Percentiles rank a stretch among this genome's conserved stretches.
Evolutionary conservation across 2,113 vertebrate genomes (phyloP).

Genomic region (Apteryx owenii): DNA sequence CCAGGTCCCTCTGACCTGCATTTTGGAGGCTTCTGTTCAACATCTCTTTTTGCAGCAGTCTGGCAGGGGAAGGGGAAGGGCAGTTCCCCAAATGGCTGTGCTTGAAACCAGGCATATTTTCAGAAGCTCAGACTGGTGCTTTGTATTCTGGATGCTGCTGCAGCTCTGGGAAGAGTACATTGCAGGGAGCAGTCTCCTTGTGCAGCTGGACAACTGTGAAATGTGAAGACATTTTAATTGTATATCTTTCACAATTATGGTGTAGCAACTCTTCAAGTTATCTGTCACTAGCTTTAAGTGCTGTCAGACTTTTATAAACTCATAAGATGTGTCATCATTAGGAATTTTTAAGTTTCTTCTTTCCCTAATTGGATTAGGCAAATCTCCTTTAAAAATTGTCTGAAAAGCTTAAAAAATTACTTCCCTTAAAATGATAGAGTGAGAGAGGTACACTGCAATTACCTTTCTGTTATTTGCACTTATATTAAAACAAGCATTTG

Average conservation of each 20-base stretch:
- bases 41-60: background rate
- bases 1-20: background rate
- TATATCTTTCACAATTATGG: background rate
- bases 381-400: background rate
- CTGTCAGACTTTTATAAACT: background rate
- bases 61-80: background rate
- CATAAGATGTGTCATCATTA: background rate
- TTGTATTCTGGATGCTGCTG: slow-evolving; percentile 1
- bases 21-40: background rate
- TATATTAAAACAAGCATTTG: background rate
- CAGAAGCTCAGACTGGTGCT: background rate
- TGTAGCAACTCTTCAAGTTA: background rate
- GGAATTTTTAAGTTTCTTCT: background rate
- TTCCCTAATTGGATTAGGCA: background rate
- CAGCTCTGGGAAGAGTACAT: background rate
- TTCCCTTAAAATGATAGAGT: background rate
- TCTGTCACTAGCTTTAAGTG: background rate
- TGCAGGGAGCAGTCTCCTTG: background rate
- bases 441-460: background rate
- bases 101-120: background rate
- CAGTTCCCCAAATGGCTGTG: background rate
- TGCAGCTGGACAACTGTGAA: background rate
- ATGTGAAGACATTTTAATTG: background rate
- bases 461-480: background rate
- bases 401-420: background rate